Evolutionary conservation across 2,888 invertebrate genomes (phyloP).

Genomic region (Mythimna lalbum): DNA sequence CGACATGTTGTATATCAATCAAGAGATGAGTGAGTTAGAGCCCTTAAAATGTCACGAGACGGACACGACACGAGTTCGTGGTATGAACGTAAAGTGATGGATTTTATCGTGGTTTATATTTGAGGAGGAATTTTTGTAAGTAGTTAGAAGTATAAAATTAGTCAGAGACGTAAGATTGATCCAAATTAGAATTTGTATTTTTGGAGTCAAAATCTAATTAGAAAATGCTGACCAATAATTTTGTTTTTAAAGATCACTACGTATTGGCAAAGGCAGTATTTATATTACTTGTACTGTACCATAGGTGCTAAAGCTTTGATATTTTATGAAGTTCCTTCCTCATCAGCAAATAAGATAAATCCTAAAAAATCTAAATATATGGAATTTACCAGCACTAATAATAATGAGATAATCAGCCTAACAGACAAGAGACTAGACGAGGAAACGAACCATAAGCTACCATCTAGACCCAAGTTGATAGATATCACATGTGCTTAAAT

Average conservation of each 20-base stretch:
- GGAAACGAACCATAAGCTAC: too few species aligned
- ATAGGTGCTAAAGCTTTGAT: background rate
- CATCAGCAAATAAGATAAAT: too few species aligned
- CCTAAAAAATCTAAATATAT: too few species aligned
- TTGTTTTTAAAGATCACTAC: background rate
- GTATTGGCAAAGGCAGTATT: background rate
- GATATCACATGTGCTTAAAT: too few species aligned
- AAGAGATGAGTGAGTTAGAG: conserved; percentile 65
- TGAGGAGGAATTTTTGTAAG: conserved; percentile 1
- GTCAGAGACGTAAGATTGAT: background rate
- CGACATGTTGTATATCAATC: conserved; percentile 76
- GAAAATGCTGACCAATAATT: background rate
- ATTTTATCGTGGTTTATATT: conserved; percentile 35
- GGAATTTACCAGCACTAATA: too few species aligned
- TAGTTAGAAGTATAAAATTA: background rate
- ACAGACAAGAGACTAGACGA: too few species aligned
- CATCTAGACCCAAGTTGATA: too few species aligned
- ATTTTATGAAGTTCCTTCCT: too few species aligned
- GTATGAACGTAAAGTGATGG: conserved; percentile 34
- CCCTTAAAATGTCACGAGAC: conserved; percentile 54
- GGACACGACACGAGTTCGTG: conserved; percentile 56
- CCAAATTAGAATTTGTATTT: background rate
- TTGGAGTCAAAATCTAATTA: background rate
- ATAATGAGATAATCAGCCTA: too few species aligned
- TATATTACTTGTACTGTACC: background rate